These are phyloP conservation scores for Cryptocephalus moraei DNA, from an alignment of 2,888 invertebrate genomes.

Conservation along the genomic window DNA sequence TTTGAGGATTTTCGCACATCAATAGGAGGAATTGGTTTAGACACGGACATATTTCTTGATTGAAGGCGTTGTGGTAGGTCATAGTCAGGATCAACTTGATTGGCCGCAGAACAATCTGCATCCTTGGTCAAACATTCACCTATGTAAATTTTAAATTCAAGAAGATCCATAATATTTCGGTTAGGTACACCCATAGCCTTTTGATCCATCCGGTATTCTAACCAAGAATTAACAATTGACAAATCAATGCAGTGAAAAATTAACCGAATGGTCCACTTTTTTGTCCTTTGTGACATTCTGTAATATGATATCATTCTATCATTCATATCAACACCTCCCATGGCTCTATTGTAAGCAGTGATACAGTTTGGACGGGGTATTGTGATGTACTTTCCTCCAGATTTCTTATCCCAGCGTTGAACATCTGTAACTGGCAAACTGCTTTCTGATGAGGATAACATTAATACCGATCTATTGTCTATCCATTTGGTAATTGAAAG, in stretches of 20 bases:
- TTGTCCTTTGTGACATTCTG: no score
- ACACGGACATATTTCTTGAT: neutral
- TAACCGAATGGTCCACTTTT: neutral
- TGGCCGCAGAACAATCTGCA: conserved; percentile 3
- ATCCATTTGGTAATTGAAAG: no score
- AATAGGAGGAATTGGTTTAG: no score
- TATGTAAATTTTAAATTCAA: no score
- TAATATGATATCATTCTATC: neutral
- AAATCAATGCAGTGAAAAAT: neutral
- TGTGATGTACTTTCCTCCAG: no score
- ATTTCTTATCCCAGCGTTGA: no score
- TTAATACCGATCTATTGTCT: no score
- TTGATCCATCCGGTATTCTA: no score
- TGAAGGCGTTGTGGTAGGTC: neutral
- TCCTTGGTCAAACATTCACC: neutral
- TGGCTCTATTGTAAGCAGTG: neutral
- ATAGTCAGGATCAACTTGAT: neutral
- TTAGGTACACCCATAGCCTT: neutral
- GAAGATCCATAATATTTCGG: neutral
- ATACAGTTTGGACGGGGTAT: neutral
- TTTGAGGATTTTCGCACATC: no score
- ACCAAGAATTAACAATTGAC: no score
- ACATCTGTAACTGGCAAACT: no score
- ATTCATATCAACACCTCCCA: neutral
- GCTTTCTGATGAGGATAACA: no score